Percentiles rank a stretch among this genome's conserved stretches.
These are phyloP conservation scores for Drosophila paramelanica DNA, from an alignment of 2,888 invertebrate genomes.

Conservation along the genomic window DNA sequence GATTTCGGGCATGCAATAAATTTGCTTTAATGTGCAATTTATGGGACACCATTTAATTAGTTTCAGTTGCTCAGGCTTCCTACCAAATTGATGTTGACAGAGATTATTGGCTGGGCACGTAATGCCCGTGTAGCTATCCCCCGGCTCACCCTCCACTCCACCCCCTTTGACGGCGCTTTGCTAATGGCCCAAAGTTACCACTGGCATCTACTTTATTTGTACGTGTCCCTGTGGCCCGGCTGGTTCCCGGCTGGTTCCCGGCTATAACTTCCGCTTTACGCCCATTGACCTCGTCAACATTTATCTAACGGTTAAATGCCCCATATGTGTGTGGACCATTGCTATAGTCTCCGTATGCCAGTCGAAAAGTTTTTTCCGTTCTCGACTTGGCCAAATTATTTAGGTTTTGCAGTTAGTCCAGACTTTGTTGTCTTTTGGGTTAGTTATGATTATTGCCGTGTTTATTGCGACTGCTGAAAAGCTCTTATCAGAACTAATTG, in stretches of 20 bases:
- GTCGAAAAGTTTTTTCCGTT: constrained; percentile 54
- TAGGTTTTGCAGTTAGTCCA: constrained; percentile 53
- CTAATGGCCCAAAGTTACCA: constrained; percentile 70
- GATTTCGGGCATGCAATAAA: constrained; percentile 79
- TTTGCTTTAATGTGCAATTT: constrained; percentile 83
- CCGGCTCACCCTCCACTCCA: background rate
- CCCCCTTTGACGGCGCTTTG: constrained; percentile 28
- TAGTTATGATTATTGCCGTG: constrained; percentile 80
- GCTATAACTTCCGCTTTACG: constrained; percentile 76
- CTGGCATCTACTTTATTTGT: constrained; percentile 68
- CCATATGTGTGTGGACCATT: constrained; percentile 28
- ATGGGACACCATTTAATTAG: constrained; percentile 84
- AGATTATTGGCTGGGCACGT: constrained; percentile 80
- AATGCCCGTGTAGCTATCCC: constrained; percentile 54
- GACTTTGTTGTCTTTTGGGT: constrained; percentile 58
- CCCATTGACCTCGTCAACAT: constrained; percentile 78
- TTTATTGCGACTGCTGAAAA: constrained; percentile 77
- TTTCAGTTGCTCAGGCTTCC: constrained; percentile 68
- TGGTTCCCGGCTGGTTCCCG: constrained; percentile 50
- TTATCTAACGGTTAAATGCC: constrained; percentile 73
- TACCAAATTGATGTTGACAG: constrained; percentile 83
- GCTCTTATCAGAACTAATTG: constrained; percentile 76
- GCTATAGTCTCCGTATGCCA: constrained; percentile 3
- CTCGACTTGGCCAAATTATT: constrained; percentile 54
- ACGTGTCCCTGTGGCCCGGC: constrained; percentile 54